These are phyloP conservation scores for Hemicrepidius hirtus DNA, from an alignment of 2,888 invertebrate species.

Conservation along the genomic window DNA sequence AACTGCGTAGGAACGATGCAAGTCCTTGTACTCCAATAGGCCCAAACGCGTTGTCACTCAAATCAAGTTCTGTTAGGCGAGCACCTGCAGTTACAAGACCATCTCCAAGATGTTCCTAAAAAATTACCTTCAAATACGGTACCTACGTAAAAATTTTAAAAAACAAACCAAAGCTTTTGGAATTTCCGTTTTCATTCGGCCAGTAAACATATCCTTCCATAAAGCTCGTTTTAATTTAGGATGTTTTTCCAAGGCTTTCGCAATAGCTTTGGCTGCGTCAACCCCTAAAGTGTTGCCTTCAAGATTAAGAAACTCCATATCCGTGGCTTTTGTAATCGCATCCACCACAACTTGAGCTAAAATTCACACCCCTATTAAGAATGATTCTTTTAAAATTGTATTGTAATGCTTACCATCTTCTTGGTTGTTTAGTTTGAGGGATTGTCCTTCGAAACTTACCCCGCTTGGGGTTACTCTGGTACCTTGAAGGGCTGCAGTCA, in stretches of 20 bases:
- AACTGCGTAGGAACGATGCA: slow-evolving; percentile 86
- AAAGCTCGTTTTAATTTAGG: slow-evolving; percentile 87
- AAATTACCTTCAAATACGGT: slow-evolving; percentile 53
- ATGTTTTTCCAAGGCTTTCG: slow-evolving; percentile 84
- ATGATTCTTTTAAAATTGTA: slow-evolving; percentile 19
- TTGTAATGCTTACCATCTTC: slow-evolving; percentile 81
- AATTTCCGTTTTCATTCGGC: slow-evolving; percentile 95
- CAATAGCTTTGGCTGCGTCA: slow-evolving; percentile 89
- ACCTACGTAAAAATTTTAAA: not conserved
- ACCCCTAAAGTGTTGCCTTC: slow-evolving; percentile 97
- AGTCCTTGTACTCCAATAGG: slow-evolving; percentile 95
- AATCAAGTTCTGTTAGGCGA: slow-evolving; percentile 87
- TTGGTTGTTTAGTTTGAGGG: slow-evolving; percentile 84
- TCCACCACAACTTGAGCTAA: slow-evolving; percentile 84
- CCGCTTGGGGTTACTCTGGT: slow-evolving; percentile 74
- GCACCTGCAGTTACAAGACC: slow-evolving; percentile 89
- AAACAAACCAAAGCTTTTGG: slow-evolving; percentile 86
- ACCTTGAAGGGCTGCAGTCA: slow-evolving; percentile 73
- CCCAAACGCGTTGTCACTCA: slow-evolving; percentile 98
- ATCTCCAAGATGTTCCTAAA: slow-evolving; percentile 81
- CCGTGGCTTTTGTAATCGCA: slow-evolving; percentile 82
- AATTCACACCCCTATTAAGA: slow-evolving; percentile 50
- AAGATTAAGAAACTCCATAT: slow-evolving; percentile 84
- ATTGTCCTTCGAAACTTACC: slow-evolving; percentile 88
- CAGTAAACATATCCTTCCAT: slow-evolving; percentile 98